Conservation (phyloP, 2,797 vertebrate species). For the Botia kubotai region DNA sequence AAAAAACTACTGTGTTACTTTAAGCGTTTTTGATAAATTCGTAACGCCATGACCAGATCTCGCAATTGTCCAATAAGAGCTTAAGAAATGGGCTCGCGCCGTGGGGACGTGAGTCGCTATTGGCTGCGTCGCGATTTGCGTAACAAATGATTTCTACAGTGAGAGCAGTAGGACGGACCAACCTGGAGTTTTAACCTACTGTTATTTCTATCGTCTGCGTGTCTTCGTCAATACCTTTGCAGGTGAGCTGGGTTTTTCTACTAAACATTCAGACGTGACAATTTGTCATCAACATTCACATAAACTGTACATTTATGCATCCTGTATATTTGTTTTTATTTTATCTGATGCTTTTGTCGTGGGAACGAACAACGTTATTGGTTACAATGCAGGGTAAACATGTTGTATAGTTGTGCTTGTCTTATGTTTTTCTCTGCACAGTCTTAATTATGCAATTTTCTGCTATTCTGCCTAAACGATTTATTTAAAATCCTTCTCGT, state of each 20-base stretch:
- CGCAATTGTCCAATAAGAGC: conserved; percentile 56
- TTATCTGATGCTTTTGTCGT: neutral
- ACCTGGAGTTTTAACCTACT: neutral
- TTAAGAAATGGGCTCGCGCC: conserved; percentile 8
- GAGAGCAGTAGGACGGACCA: neutral
- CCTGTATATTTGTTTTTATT: neutral
- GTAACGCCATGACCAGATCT: conserved; percentile 66
- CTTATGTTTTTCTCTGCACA: neutral
- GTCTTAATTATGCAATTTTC: neutral
- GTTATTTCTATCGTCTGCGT: no score
- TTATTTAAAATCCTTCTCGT: neutral
- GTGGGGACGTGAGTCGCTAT: conserved; percentile 33
- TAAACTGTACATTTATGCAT: neutral
- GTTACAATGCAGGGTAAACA: neutral
- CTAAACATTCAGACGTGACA: neutral
- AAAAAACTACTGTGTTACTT: conserved; percentile 1
- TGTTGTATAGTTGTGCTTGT: neutral
- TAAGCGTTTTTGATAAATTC: neutral
- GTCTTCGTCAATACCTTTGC: conserved; percentile 13
- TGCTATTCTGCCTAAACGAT: no score
- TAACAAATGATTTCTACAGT: neutral
- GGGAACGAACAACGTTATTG: neutral
- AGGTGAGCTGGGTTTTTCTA: conserved; percentile 31
- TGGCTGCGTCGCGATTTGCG: conserved; percentile 35
- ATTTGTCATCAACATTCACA: neutral